phyloP scores from a whole-genome alignment of 2,113 vertebrate species.

The Pseudopodoces humilis region DNA sequence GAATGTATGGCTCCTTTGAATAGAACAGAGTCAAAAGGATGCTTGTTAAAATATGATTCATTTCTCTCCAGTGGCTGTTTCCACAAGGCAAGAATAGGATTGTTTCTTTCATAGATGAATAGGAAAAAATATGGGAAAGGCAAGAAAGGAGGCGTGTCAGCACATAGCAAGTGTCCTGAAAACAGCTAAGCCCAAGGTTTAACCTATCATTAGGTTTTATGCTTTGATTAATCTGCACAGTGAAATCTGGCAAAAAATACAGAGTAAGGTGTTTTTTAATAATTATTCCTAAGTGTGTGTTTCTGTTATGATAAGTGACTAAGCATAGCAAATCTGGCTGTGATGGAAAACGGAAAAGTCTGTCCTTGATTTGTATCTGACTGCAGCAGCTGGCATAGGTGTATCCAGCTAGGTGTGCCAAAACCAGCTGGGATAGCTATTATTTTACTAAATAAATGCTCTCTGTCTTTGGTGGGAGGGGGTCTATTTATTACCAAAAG shows the following conservation, averaged over 20 bases:
- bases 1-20: neutral
- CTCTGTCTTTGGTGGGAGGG: neutral
- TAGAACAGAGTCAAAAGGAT: neutral
- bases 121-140: neutral
- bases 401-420: neutral
- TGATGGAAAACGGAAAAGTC: neutral
- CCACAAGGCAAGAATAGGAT: neutral
- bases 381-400: neutral
- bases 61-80: neutral
- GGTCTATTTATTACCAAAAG: neutral
- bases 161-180: neutral
- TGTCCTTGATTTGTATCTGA: neutral
- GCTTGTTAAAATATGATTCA: neutral
- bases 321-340: neutral
- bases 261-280: neutral
- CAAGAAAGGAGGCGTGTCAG: neutral
- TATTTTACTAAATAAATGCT: slow-evolving; percentile 4
- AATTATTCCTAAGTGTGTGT: neutral
- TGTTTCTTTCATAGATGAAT: neutral
- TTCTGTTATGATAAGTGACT: neutral
- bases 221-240: neutral
- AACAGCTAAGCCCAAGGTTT: neutral
- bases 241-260: neutral
- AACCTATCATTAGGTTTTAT: neutral
- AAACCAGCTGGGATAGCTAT: neutral